Percentiles rank a stretch among this genome's conserved stretches.
Conservation (phyloP, 2,113 vertebrate species). For the Cephalopholis sonnerati region DNA sequence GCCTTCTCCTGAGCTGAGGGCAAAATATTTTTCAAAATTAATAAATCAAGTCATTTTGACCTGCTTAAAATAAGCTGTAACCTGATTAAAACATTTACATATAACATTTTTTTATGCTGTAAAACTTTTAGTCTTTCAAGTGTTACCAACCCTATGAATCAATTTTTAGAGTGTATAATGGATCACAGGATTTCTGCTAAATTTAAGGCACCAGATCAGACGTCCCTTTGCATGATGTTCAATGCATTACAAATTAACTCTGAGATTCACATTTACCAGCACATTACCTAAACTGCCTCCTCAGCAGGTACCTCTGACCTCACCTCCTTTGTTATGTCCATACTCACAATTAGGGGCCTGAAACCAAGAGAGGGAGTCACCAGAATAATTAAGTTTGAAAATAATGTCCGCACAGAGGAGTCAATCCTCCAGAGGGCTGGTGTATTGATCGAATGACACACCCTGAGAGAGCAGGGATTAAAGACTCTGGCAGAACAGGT, state of each 20-base stretch:
- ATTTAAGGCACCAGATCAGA: not conserved
- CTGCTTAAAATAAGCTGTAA: no score
- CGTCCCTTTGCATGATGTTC: not conserved
- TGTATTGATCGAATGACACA: conserved; percentile 2
- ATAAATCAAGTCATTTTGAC: no score
- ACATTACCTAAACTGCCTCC: not conserved
- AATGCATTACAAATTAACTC: not conserved
- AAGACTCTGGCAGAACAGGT: conserved; percentile 40
- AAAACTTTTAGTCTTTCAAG: no score
- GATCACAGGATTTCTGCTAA: not conserved
- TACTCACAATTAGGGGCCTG: not conserved
- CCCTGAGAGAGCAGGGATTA: conserved; percentile 14
- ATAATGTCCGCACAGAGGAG: not conserved
- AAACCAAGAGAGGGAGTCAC: not conserved
- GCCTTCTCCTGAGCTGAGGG: no score
- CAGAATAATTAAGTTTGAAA: not conserved
- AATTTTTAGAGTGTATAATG: not conserved
- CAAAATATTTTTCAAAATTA: no score
- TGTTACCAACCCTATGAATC: not conserved
- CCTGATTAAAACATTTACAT: no score
- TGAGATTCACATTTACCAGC: not conserved
- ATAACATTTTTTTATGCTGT: no score
- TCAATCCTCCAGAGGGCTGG: not conserved
- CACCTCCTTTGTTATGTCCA: not conserved
- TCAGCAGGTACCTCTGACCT: not conserved